Evolutionary conservation across 53 echinoderm and acorn worm species (phyloP).

Genomic region (Apostichopus leukothele): DNA sequence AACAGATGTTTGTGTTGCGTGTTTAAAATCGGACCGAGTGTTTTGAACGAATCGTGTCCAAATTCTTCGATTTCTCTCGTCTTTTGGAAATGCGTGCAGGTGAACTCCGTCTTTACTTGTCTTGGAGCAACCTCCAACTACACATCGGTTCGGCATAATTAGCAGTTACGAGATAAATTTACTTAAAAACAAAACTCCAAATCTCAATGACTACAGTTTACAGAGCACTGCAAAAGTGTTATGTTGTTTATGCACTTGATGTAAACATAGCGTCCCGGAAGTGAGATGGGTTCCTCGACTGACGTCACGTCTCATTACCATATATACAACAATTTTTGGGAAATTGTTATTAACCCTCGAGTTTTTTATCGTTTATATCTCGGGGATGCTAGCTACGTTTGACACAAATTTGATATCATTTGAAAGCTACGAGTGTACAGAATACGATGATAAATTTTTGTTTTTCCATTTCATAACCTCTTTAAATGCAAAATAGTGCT

Average conservation of each 20-base stretch:
- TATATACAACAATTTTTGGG: neutral
- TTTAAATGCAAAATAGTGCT: neutral
- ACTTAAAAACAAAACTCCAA: neutral
- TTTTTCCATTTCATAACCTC: conserved; percentile 1
- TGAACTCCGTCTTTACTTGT: neutral
- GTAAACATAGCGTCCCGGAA: neutral
- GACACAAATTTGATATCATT: neutral
- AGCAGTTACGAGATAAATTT: neutral
- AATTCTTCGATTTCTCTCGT: neutral
- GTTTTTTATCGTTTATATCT: neutral
- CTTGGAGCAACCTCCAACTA: conserved; percentile 34
- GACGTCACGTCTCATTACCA: neutral
- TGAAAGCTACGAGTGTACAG: neutral
- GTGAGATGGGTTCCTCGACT: neutral
- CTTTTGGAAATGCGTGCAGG: neutral
- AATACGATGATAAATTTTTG: neutral
- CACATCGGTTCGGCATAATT: conserved; percentile 12
- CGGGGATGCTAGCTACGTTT: neutral
- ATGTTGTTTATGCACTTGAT: neutral
- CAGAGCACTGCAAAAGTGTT: neutral
- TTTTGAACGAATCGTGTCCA: neutral
- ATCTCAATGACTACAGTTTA: neutral
- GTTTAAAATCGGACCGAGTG: neutral
- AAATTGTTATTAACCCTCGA: neutral
- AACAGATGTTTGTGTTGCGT: neutral